Evolutionary conservation across 2,888 invertebrate species (phyloP), one percentile per base, ranked within the genome.

Genomic region (Sminthurinus aureus): DNA sequence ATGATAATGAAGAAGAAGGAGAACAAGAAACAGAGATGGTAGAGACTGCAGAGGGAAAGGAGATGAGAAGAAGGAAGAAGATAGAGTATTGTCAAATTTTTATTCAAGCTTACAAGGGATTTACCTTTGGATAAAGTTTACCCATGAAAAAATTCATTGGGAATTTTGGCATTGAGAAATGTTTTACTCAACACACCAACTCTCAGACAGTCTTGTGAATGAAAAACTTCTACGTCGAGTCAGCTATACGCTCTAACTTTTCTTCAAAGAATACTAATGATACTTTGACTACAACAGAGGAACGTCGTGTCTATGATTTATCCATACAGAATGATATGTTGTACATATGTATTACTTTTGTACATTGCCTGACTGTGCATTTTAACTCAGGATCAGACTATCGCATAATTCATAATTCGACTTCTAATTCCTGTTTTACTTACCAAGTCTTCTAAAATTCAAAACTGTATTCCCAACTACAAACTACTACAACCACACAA

Each of bases 91-190:
- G 58, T 58, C 58, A 18, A 69, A 69, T 51, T 69, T 71, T 4
- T 79, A 71, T 20, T 15, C 69, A n/a, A 13, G 69, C 18, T 9
- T 69, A 4, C 66, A 69, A 69, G 22, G 79, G 6, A 69, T 79
- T 79, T 51, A 67, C n/a, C 12, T 79, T 38, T 38, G 38, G 38
- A 67, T n/a, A 13, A 71, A 71, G n/a, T 50, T 79, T 15, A 20
- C 51, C 51, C 11, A n/a, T 26, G 79, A 79, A 20, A 52, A 71
- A 13, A 22, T 69, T 12, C 71, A 0, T 9, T 79, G 50, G 79
- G 38, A 77, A 3, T 18, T 18, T 13, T 22, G 77, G 58, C 13
- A n/a, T 38, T 38, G 38, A 38, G 38, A 38, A 38, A 38, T 38
- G 3, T 6, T 38, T 38, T 77, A 12, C 15, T 18, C 20, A 20